Evolutionary conservation across 2,113 vertebrate species (phyloP), one percentile per base, ranked within the genome.

Genomic region (Holacanthus passer): DNA sequence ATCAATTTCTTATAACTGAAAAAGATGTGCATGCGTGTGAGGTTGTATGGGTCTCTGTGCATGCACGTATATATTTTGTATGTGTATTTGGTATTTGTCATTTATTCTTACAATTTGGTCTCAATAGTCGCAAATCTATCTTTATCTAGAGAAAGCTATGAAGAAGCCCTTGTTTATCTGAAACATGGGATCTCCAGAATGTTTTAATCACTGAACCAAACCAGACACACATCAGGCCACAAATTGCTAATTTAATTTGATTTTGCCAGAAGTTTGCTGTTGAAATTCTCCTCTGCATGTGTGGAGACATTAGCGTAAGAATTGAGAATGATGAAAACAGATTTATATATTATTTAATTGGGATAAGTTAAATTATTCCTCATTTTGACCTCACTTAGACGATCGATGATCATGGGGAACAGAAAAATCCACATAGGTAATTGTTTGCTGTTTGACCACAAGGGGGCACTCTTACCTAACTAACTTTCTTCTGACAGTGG

Each of bases 401-500:
- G 20, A 20, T 2, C 0, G 0, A 37, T 53, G 20, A 43, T 43
- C 16, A 45, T 11, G 22, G 1, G n/a, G 1, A 45, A 41, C n/a
- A 32, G 4, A 16, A 20, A 43, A 27, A 3, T 17, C 24, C 1
- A 43, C 10, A 0, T 12, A 41, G 56, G 0, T 24, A 8, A 60
- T 7, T 70, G 43, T 87, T 66, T 32, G 27, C 43, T 20, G 53
- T 0, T 58, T 29, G 9, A 68, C 90, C 92, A 95, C 88, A 89
- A 66, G 91, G 52, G 84, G 92, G 90, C 91, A 92, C 77, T 47
- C 31, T 88, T 14, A 43, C 1, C 13, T n/a, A n/a, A n/a, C 77
- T 32, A 59, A 41, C 32, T 71, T 31, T 52, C 16, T 19, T 60
- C 4, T 29, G 7, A 67, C 20, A 0, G 14, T 55, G 17, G 17